phyloP scores from a whole-genome alignment of 64 coral and sea anemone species.

The Montipora foliosa region DNA sequence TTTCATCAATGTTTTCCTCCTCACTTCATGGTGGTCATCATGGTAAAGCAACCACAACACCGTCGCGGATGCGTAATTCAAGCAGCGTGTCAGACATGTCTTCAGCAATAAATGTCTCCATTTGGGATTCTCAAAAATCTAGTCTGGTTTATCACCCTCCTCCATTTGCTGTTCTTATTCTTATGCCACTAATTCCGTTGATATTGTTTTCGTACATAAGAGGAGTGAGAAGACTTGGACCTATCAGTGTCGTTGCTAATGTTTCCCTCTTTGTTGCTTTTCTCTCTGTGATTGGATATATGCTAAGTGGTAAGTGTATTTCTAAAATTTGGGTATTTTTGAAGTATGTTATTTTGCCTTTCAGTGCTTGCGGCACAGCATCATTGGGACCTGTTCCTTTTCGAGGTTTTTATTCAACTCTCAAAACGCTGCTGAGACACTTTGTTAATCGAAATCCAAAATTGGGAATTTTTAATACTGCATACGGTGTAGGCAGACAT shows the following conservation, averaged over 20 bases:
- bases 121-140: neutral
- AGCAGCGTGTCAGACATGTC: neutral
- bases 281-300: conserved; percentile 90
- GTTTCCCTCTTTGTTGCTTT: conserved; percentile 83
- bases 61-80: conserved; percentile 1
- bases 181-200: conserved; percentile 76
- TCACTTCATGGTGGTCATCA: too few relatives aligned
- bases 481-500: too few relatives aligned
- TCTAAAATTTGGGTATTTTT: too few relatives aligned
- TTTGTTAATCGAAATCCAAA: too few relatives aligned
- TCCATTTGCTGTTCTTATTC: conserved; percentile 63
- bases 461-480: too few relatives aligned
- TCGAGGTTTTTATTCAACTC: too few relatives aligned
- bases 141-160: conserved; percentile 36
- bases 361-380: too few relatives aligned
- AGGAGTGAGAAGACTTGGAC: conserved; percentile 81
- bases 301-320: conserved; percentile 85
- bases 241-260: conserved; percentile 86
- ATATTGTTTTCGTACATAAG: conserved; percentile 94
- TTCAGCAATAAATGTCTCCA: neutral
- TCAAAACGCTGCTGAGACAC: too few relatives aligned
- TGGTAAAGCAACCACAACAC: neutral
- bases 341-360: too few relatives aligned
- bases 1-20: conserved; percentile 73
- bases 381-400: too few relatives aligned